Evolutionary conservation across 2,888 invertebrate species (phyloP), one percentile per base, ranked within the genome.

Genomic region (Macaria notata): DNA sequence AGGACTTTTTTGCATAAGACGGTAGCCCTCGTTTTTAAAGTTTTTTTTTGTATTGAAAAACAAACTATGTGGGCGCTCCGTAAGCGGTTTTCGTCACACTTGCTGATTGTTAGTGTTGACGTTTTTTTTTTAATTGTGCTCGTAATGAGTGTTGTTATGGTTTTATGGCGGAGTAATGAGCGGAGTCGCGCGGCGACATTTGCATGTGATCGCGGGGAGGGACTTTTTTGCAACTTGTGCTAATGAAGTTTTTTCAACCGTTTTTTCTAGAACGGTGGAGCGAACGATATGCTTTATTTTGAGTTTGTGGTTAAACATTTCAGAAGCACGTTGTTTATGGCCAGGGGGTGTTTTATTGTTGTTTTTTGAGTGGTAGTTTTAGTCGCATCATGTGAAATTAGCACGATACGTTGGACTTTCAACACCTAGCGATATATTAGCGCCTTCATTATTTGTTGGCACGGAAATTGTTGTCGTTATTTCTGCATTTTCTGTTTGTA

Each of bases 1-100:
- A 91, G 84, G 82, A 89, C 79, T 90, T 91, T 91, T 91, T 90
- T 90, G 87, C 88, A 88, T 87, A 90, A 91, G 90, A 90, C 84
- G 83, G 83, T 79, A 88, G 88, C 88, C 90, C 88, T 86, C 82
- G 71, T 78, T 84, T 87, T 67, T 69, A 70, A 76, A 71, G 64
- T 82, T 86, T 87, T 86, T n/a, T 86, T 85, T 80, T 79, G 68
- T 74, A 75, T 76, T 73, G 70, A 82, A 86, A 19, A 85, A 82
- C 81, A 87, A 91, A 89, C 88, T 87, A 89, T 86, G 88, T 90
- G 86, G 91, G 90, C 84, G 88, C 88, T 78, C 78, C 70, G 75
- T 85, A 86, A 89, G 91, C 89, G 87, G 88, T 87, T 88, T 88
- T 88, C 84, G 88, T 88, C 88, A 89, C 90, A 88, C 87, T 87